Evolutionary conservation across 2,113 vertebrate species (phyloP), one percentile per base, ranked within the genome.

Genomic region (Scophthalmus maximus): DNA sequence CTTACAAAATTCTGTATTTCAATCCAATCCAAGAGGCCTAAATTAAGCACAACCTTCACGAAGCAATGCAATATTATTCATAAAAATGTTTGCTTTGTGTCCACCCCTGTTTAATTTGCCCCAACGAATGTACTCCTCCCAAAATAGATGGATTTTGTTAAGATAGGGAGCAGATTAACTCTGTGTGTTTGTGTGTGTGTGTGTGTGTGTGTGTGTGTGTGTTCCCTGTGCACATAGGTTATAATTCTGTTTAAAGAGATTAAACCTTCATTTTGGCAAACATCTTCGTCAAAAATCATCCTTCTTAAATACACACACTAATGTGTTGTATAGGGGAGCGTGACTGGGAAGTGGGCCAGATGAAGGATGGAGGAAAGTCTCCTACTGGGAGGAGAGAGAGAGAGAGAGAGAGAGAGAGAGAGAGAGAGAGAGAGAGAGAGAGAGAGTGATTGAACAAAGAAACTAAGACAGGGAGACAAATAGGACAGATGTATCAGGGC

Each of bases 251-350:
- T 82, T 73, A 79, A 85, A 72, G 69, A 81, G 85, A 88, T 87
- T 89, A 88, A 85, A 78, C 76, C 65, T 83, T 86, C 87, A 82
- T 86, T 90, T 86, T 87, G 83, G 83, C 81, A 87, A 83, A 81
- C 78, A 74, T 82, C 71, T 82, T 82, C 56, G 66, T 81, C 73
- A 76, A 72, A 82, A 83, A 78, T 83, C 20, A 86, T 86, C 83
- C 85, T 55, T 82, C 78, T 82, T 67, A 65, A 44, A 67, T 29
- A 75, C 73, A 76, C 69, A 85, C 61, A 73, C 52, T 20, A 29
- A 53, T 50, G 49, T 29, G 26, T 53, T 9, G 51, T 18, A n/a
- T 5, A 75, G 38, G 38, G 77, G 29, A 64, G 72, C 65, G 77
- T 15, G 52, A 79, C 40, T 58, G 68, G 76, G 73, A 85, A 59